phyloP scores from a whole-genome alignment of 2,888 invertebrate genomes.

The Cephus nigrinus region DNA sequence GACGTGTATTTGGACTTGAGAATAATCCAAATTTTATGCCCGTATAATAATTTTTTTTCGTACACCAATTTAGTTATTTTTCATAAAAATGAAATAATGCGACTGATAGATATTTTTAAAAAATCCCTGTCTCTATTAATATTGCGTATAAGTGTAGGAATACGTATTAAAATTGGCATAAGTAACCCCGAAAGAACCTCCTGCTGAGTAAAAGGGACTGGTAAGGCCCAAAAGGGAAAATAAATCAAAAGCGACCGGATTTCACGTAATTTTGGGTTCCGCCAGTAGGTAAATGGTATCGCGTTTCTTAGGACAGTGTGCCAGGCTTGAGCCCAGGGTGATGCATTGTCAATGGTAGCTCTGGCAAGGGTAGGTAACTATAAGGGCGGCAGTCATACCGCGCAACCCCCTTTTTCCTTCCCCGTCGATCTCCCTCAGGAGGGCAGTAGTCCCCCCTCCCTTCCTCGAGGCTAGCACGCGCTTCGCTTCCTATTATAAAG shows the following conservation, averaged over 20 bases:
- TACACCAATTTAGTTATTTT: not conserved
- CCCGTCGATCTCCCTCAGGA: not conserved
- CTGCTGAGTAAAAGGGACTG: not conserved
- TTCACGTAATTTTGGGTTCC: conserved; percentile 56
- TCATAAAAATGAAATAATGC: not conserved
- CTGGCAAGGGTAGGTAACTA: conserved; percentile 20
- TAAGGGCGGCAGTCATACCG: conserved; percentile 1
- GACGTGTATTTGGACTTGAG: conserved; percentile 12
- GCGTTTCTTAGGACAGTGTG: conserved; percentile 50
- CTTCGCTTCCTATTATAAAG: conserved; percentile 36
- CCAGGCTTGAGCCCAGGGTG: conserved; percentile 17
- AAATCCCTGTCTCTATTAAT: not conserved
- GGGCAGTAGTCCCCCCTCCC: conserved; percentile 12
- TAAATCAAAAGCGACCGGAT: conserved; percentile 16
- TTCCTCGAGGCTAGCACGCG: conserved; percentile 41
- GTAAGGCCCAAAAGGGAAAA: not conserved
- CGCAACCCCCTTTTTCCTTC: not conserved
- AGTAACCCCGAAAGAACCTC: not conserved
- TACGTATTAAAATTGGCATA: not conserved
- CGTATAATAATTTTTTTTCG: not conserved
- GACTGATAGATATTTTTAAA: too few species aligned
- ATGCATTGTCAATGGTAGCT: conserved; percentile 43
- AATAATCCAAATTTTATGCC: conserved; percentile 21
- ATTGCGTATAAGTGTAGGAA: not conserved
- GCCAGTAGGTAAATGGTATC: conserved; percentile 54